These are phyloP conservation scores for Pachyrhynchus sulphureomaculatus DNA, from an alignment of 1,140 invertebrate species.

Conservation along the genomic window DNA sequence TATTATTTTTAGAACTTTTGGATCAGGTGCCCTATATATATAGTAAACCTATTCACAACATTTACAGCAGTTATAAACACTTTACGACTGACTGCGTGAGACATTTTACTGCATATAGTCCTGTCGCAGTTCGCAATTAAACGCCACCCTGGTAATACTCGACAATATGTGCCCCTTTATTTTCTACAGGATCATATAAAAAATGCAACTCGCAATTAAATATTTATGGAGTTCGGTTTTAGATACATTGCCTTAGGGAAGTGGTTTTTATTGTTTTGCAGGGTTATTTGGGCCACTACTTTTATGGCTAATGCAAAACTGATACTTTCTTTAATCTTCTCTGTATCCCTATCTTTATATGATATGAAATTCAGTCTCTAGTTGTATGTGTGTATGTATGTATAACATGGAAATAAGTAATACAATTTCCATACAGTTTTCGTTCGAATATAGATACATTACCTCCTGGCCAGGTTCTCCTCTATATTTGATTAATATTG, in stretches of 20 bases:
- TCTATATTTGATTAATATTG: too few relatives aligned
- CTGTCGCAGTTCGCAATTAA: constrained; percentile 29
- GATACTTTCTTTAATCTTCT: too few relatives aligned
- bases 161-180: constrained; percentile 18
- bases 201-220: constrained; percentile 22
- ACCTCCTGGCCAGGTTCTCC: too few relatives aligned
- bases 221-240: constrained; percentile 2
- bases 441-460: too few relatives aligned
- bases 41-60: constrained; percentile 10
- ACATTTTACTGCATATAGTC: constrained; percentile 27
- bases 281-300: too few relatives aligned
- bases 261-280: neutral
- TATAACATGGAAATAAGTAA: too few relatives aligned
- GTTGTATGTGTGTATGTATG: too few relatives aligned
- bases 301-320: too few relatives aligned
- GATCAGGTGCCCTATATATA: constrained; percentile 20
- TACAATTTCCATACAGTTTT: too few relatives aligned
- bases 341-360: too few relatives aligned
- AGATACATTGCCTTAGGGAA: neutral
- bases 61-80: constrained; percentile 31
- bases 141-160: constrained; percentile 7
- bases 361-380: too few relatives aligned
- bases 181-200: constrained; percentile 22
- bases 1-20: too few relatives aligned
- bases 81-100: constrained; percentile 26